Evolutionary conservation across 2,888 invertebrate genomes (phyloP).

Genomic region (Acholoe squamosa): DNA sequence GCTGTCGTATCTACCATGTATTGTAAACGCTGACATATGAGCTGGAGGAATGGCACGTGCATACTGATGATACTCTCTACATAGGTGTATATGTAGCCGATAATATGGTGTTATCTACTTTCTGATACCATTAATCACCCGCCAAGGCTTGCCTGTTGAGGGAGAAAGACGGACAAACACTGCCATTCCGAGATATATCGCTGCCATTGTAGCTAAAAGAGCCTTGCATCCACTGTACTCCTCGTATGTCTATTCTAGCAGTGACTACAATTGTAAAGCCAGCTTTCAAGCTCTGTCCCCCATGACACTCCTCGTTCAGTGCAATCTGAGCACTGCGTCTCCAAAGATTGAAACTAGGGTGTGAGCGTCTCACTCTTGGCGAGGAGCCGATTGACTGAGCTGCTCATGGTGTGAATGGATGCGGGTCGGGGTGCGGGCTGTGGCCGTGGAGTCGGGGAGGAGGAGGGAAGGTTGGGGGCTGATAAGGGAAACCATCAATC

Average conservation of each 20-base stretch:
- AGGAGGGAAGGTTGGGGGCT: background rate
- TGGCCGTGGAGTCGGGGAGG: background rate
- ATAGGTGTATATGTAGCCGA: no score
- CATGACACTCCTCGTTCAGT: background rate
- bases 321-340: background rate
- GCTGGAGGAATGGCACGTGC: no score
- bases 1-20: no score
- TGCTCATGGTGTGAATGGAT: background rate
- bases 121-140: background rate
- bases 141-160: background rate
- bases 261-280: no score
- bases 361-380: background rate
- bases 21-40: no score
- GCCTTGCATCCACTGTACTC: no score
- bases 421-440: background rate
- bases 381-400: background rate
- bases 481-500: constrained; percentile 51
- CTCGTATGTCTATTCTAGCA: no score
- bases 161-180: background rate
- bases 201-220: no score
- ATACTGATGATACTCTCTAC: no score
- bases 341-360: background rate
- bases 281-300: background rate
- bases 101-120: no score
- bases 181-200: no score